Conservation (phyloP, 2,113 vertebrate species). For the Chinchilla lanigera region DNA sequence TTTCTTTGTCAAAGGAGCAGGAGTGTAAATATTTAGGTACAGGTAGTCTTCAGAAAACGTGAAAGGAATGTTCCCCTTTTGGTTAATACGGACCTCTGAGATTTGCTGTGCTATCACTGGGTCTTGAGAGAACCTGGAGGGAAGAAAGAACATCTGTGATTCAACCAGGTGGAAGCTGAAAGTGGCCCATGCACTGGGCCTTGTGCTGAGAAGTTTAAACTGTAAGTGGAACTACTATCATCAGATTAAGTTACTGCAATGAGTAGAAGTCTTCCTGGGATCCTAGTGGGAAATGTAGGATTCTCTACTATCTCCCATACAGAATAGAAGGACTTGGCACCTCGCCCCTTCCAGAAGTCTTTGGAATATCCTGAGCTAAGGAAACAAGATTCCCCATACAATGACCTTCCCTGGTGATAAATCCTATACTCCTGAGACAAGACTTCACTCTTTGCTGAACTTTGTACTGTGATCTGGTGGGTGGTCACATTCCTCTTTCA, state of each 20-base stretch:
- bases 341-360: not conserved
- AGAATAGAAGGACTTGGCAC: not conserved
- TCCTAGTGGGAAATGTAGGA: fast-evolving
- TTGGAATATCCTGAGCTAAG: not conserved
- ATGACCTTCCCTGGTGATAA: fast-evolving
- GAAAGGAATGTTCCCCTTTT: not conserved
- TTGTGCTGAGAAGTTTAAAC: not conserved
- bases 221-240: not conserved
- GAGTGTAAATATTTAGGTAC: constrained; percentile 91
- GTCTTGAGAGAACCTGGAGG: constrained; percentile 69
- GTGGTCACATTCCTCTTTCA: not conserved
- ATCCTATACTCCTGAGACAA: not conserved
- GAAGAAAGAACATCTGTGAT: not conserved
- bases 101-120: fast-evolving
- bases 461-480: fast-evolving
- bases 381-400: fast-evolving
- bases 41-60: constrained; percentile 88
- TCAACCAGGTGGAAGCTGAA: not conserved
- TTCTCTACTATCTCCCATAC: not conserved
- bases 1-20: constrained; percentile 77
- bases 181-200: not conserved
- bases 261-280: fast-evolving
- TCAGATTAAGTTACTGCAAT: not conserved
- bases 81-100: not conserved
- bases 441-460: not conserved